Evolutionary conservation across 2,113 vertebrate genomes (phyloP).

Genomic region (Chloropsis hardwickii): DNA sequence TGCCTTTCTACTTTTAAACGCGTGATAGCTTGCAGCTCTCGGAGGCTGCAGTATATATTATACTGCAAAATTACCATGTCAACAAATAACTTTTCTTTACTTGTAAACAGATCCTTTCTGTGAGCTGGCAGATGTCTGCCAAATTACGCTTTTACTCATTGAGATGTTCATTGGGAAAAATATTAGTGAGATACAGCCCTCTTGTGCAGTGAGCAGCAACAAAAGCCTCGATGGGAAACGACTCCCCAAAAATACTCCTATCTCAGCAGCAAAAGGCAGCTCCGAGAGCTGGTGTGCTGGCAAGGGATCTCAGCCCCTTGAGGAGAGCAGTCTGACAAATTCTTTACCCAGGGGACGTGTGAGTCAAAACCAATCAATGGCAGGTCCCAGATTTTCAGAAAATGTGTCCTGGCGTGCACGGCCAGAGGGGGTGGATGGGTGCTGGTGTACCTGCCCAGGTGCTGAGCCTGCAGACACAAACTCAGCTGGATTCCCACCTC

Average conservation of each 20-base stretch:
- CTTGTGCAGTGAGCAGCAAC: not conserved
- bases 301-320: not conserved
- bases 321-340: not conserved
- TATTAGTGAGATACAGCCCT: not conserved
- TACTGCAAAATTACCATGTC: conserved; percentile 41
- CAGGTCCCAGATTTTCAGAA: not conserved
- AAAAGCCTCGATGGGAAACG: conserved; percentile 34
- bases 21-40: not conserved
- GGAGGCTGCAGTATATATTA: not conserved
- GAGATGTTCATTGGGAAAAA: conserved; percentile 8
- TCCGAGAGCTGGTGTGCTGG: not conserved
- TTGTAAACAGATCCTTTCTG: conserved; percentile 35
- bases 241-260: conserved; percentile 33
- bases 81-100: conserved; percentile 40
- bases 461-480: not conserved
- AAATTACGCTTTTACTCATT: not conserved
- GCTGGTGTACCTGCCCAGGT: fast-evolving
- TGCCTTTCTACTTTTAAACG: not conserved
- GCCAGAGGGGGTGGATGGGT: fast-evolving
- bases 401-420: not conserved
- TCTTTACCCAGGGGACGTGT: fast-evolving
- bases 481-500: not conserved
- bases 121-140: conserved; percentile 23
- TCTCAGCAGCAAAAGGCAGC: conserved; percentile 8
- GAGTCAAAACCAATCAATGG: not conserved